Base-by-base conservation (phyloP, 1,140 invertebrate species). In the Glomeris maerens region DNA sequence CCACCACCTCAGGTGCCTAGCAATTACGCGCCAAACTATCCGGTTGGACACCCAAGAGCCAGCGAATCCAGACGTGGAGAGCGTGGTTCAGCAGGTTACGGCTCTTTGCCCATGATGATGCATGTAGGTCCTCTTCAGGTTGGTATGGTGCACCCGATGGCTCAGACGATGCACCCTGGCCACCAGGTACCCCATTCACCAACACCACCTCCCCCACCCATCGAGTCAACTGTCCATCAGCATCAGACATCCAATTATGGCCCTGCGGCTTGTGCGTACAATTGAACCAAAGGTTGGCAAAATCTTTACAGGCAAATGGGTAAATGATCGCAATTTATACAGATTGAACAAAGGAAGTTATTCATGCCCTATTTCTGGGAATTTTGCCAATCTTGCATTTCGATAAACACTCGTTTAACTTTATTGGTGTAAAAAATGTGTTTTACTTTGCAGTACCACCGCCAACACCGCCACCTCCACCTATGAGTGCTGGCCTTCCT, bases 21-120 rank as follows among this genome's bases (percentile, higher is more conserved):
- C 60, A 89, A 93, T 67, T 94, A 94, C 69, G 88, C 87, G 13
- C 88, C 89, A 4, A 93, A 92, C 70, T 93, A 90, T 72, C 87
- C 89, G 2, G 69, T 87, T 49, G 83, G 82, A 0, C 81, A 85
- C 72, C 78, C 80, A 1, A 70, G 55, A 36, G 39, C 52, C 7
- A 50, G 51, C 25, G 54, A 56, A 23, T 29, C 46, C 3, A 50
- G 79, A 58, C 72, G 63, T 25, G 59, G 79, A 22, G 74, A 84
- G 55, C 73, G 84, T 29, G 62, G 61, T 26, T 51, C 59, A 59
- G n/a, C n/a, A n/a, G 86, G 85, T 2, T 93, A 93, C 64, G 87
- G 85, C 58, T 68, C 69, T 38, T 54, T 71, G 13, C 69, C 69
- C 0, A 60, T 66, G 20, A 58, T 50, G 80, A 83, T 55, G 20